phyloP scores from a whole-genome alignment of 2,113 vertebrate genomes.

The Sterrhoptilus dennistouni region DNA sequence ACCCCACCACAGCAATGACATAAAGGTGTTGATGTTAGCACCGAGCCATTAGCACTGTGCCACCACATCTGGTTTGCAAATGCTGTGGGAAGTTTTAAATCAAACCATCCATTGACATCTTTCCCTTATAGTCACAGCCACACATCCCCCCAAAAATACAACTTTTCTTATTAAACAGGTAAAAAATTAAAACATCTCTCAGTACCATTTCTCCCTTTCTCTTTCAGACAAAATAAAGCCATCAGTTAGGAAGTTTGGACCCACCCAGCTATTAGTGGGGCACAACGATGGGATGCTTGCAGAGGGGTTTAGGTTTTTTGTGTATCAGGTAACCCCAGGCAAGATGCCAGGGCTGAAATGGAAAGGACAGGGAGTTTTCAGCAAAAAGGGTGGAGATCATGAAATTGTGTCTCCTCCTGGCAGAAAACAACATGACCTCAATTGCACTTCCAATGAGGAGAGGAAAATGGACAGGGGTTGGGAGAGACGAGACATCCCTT shows the following conservation, averaged over 20 bases:
- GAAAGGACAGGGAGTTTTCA: background rate
- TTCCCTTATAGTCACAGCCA: background rate
- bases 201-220: slow-evolving; percentile 11
- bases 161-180: background rate
- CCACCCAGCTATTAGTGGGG: background rate
- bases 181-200: background rate
- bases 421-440: background rate
- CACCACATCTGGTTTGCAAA: background rate
- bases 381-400: background rate
- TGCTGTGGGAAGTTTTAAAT: background rate
- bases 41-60: fast-evolving
- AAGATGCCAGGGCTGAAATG: background rate
- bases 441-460: background rate
- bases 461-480: background rate
- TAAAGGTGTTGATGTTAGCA: background rate
- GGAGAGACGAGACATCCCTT: background rate
- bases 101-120: background rate
- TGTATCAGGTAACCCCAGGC: background rate
- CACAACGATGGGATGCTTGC: background rate
- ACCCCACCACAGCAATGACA: background rate
- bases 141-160: background rate
- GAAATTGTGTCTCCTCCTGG: background rate
- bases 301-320: background rate
- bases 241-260: background rate
- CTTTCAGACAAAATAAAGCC: background rate